phyloP scores from a whole-genome alignment of 2,888 invertebrate species.

The Ophraella communa region DNA sequence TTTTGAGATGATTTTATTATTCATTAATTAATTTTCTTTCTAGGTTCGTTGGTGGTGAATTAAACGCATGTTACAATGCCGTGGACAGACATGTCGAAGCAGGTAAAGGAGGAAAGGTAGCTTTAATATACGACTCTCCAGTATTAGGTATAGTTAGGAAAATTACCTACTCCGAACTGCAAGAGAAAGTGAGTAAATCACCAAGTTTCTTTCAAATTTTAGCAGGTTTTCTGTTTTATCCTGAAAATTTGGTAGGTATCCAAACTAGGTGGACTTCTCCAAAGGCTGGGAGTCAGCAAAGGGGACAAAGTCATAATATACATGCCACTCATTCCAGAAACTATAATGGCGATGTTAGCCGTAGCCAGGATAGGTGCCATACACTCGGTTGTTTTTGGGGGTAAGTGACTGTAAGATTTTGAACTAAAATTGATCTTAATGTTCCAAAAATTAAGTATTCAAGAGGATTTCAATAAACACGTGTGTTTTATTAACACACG shows the following conservation, averaged over 20 bases:
- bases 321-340: constrained; percentile 94
- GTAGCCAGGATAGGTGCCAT: constrained; percentile 86
- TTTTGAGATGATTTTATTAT: too few species aligned
- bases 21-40: constrained; percentile 20
- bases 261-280: constrained; percentile 77
- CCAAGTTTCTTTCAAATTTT: too few species aligned
- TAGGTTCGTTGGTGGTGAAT: constrained; percentile 88
- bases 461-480: too few species aligned
- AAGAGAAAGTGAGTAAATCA: constrained; percentile 75
- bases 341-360: constrained; percentile 88
- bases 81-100: constrained; percentile 86
- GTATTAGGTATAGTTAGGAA: constrained; percentile 77
- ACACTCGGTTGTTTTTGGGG: constrained; percentile 95
- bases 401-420: constrained; percentile 60
- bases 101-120: constrained; percentile 79
- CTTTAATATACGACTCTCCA: constrained; percentile 91
- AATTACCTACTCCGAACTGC: constrained; percentile 82
- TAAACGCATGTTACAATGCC: constrained; percentile 93
- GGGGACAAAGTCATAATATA: constrained; percentile 91
- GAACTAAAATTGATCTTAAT: too few species aligned
- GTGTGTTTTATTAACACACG: too few species aligned
- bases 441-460: too few species aligned
- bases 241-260: too few species aligned
- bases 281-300: constrained; percentile 76
- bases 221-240: too few species aligned